phyloP scores from a whole-genome alignment of 2,797 vertebrate species.

The Decapterus maruadsi region DNA sequence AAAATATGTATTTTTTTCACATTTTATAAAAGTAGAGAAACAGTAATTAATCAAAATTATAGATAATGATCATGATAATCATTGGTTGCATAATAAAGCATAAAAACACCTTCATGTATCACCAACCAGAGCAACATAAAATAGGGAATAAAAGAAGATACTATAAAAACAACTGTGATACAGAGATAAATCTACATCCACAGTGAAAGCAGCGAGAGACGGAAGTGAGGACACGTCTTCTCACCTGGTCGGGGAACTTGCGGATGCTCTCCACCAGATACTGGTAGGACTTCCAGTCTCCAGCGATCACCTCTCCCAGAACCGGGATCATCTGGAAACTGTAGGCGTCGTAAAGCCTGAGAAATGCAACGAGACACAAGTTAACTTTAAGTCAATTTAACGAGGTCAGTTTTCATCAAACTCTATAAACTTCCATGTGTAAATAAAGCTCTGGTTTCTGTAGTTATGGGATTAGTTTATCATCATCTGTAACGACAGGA shows the following conservation, averaged over 20 bases:
- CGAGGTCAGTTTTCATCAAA: neutral
- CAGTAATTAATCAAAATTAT: too few species aligned
- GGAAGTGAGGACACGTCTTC: neutral
- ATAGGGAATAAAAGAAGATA: neutral
- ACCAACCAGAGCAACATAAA: neutral
- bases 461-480: neutral
- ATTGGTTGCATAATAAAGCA: neutral
- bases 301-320: conserved; percentile 94
- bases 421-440: neutral
- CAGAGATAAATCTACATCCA: neutral
- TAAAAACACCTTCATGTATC: too few species aligned
- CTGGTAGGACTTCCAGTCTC: conserved; percentile 98
- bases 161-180: neutral
- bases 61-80: neutral
- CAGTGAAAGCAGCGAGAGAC: neutral
- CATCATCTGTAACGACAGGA: neutral
- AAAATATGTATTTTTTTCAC: neutral
- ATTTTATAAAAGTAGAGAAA: neutral
- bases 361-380: conserved; percentile 6
- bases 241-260: conserved; percentile 94
- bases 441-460: neutral
- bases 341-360: conserved; percentile 94
- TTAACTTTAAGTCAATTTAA: neutral
- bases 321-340: conserved; percentile 98
- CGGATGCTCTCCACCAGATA: conserved; percentile 98